Conservation (phyloP, 2,113 vertebrate species). For the Vimba vimba region DNA sequence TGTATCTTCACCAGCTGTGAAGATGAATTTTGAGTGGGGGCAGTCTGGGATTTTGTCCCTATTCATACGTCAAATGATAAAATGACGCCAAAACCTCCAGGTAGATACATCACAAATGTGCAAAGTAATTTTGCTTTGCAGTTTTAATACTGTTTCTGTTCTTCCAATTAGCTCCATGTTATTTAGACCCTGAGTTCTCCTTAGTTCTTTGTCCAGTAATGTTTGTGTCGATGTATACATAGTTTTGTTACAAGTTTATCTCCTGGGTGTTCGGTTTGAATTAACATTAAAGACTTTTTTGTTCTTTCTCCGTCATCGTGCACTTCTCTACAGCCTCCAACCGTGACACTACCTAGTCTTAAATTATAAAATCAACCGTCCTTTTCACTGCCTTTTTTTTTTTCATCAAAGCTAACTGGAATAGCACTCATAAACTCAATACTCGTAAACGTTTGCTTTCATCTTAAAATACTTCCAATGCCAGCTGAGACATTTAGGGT, state of each 20-base stretch:
- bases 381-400: not conserved
- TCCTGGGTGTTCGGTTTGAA: too few species aligned
- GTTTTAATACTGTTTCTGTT: not conserved
- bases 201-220: too few species aligned
- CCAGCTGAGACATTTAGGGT: conserved; percentile 56
- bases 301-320: too few species aligned
- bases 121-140: not conserved
- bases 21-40: conserved; percentile 40
- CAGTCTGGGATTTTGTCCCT: conserved; percentile 36
- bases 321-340: too few species aligned
- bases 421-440: not conserved
- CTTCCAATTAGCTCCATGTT: too few species aligned
- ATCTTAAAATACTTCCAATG: conserved; percentile 51
- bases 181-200: too few species aligned
- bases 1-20: conserved; percentile 48
- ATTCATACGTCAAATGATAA: conserved; percentile 27
- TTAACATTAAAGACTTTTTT: too few species aligned
- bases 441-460: conserved; percentile 1
- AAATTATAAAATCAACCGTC: not conserved
- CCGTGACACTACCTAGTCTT: not conserved
- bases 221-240: too few species aligned
- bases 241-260: too few species aligned
- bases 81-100: conserved; percentile 26
- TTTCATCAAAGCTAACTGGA: not conserved
- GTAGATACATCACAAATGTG: not conserved